Evolutionary conservation across 2,797 vertebrate genomes (phyloP).

Genomic region (Balearica regulorum): DNA sequence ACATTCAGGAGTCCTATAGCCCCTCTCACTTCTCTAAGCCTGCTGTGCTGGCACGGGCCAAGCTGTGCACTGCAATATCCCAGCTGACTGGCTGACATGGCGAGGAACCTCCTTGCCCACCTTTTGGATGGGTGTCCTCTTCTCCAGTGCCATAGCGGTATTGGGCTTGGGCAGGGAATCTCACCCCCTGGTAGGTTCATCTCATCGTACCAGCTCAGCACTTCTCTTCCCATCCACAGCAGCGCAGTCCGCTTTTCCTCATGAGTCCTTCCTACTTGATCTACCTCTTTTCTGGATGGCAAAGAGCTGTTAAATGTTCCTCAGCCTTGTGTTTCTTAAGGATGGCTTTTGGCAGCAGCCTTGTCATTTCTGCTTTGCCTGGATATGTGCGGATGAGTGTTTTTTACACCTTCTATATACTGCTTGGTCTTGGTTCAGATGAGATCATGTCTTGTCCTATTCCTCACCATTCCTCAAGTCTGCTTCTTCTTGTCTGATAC

Average conservation of each 20-base stretch:
- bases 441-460: constrained; percentile 26
- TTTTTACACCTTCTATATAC: not conserved
- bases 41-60: not conserved
- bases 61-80: no score
- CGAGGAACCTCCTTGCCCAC: not conserved
- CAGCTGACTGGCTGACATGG: not conserved
- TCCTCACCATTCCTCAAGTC: not conserved
- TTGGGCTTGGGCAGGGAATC: not conserved
- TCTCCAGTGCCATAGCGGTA: not conserved
- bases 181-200: not conserved
- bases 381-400: not conserved
- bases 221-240: not conserved
- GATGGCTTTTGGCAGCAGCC: not conserved
- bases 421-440: not conserved
- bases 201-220: not conserved
- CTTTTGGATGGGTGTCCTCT: not conserved
- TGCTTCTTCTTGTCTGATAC: not conserved
- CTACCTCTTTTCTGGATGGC: not conserved
- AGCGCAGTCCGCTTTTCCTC: not conserved
- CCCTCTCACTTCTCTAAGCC: not conserved
- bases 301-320: not conserved
- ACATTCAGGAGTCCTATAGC: accelerated
- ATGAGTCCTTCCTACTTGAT: not conserved
- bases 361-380: not conserved
- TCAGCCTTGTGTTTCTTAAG: not conserved